These are phyloP conservation scores for Enteromius unitaeniatus DNA, from an alignment of 2,797 vertebrate species.

Conservation along the genomic window DNA sequence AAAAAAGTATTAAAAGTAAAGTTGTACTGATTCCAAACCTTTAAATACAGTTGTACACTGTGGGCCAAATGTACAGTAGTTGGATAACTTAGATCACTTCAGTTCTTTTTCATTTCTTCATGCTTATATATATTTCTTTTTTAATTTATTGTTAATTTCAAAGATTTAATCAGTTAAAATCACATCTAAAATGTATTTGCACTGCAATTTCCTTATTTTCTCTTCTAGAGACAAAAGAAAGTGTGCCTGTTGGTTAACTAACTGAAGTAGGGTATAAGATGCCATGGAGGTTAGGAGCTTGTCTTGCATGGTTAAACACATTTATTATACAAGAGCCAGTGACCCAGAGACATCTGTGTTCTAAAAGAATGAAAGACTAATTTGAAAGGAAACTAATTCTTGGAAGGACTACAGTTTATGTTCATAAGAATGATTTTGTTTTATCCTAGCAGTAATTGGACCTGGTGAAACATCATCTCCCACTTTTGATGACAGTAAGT, in stretches of 20 bases:
- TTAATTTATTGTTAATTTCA: background rate
- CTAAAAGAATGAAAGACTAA: background rate
- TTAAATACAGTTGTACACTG: background rate
- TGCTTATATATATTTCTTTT: background rate
- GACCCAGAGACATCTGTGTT: conserved; percentile 29
- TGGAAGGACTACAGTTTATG: background rate
- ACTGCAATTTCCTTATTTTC: background rate
- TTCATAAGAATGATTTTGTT: background rate
- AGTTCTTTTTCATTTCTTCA: background rate
- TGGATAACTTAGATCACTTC: background rate
- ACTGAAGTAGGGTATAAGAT: conserved; percentile 19
- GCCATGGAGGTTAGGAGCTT: conserved; percentile 19
- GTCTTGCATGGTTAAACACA: conserved; percentile 44
- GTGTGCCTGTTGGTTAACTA: conserved; percentile 21
- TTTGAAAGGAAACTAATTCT: background rate
- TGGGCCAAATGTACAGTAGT: background rate
- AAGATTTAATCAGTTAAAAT: background rate
- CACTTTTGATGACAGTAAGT: background rate
- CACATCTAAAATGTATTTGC: background rate
- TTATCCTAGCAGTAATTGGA: background rate
- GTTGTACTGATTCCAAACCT: background rate
- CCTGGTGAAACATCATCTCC: background rate
- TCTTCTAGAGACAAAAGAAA: background rate
- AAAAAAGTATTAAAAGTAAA: background rate
- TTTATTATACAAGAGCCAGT: conserved; percentile 52